A percentile compares a stretch with the other conserved stretches of the same genome.
phyloP scores from a whole-genome alignment of 2,888 invertebrate species.

The Thymelicus sylvestris region DNA sequence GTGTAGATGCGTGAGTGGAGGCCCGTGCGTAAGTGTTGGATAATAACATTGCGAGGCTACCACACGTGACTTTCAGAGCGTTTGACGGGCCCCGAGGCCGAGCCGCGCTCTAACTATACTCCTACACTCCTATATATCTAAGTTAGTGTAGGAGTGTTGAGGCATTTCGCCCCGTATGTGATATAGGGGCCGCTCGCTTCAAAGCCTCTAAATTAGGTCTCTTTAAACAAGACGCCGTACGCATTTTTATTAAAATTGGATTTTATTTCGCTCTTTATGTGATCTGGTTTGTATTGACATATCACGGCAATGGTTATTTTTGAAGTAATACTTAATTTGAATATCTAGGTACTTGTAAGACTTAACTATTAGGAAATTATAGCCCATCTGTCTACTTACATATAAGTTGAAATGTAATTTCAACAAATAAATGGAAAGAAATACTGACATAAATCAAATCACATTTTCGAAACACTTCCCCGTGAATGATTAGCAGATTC shows the following conservation, averaged over 20 bases:
- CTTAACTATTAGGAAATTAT: no score
- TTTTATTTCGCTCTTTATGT: slow-evolving; percentile 45
- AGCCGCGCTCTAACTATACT: slow-evolving; percentile 56
- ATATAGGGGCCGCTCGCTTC: slow-evolving; percentile 66
- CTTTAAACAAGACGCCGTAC: slow-evolving; percentile 65
- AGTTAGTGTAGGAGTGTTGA: slow-evolving; percentile 56
- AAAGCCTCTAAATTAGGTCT: slow-evolving; percentile 81
- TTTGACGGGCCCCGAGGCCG: slow-evolving; percentile 77
- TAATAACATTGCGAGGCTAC: slow-evolving; percentile 81
- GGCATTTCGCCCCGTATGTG: slow-evolving; percentile 68
- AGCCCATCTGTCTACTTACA: no score
- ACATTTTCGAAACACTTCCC: no score
- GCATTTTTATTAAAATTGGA: slow-evolving; percentile 37
- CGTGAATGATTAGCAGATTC: no score
- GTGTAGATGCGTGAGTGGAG: slow-evolving; percentile 55
- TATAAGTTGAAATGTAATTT: no score
- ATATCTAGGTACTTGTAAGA: no score
- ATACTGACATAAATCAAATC: no score
- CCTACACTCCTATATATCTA: slow-evolving; percentile 37
- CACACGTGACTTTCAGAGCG: slow-evolving; percentile 81
- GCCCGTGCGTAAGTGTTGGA: slow-evolving; percentile 80
- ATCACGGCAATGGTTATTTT: slow-evolving; percentile 4
- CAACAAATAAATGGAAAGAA: no score
- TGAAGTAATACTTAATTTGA: neutral
- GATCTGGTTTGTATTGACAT: slow-evolving; percentile 34